phyloP scores from a whole-genome alignment of 2,113 vertebrate species.

The Capreolus pygargus region DNA sequence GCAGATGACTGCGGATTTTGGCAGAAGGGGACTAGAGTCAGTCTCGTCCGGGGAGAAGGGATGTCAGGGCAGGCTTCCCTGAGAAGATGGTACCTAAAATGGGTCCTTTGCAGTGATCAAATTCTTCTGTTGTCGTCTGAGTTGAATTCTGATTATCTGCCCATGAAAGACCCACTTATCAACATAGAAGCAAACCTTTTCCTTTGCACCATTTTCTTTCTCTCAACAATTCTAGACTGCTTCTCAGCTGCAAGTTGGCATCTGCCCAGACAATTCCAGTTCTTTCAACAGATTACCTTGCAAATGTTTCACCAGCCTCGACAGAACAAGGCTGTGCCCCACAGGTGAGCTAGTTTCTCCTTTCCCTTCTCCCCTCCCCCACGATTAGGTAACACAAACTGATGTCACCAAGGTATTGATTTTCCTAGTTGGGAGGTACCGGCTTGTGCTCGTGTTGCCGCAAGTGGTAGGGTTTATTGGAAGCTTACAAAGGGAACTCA shows the following conservation, averaged over 20 bases:
- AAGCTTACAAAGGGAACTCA: background rate
- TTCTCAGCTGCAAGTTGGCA: background rate
- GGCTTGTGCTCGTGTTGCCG: background rate
- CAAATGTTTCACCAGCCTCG: background rate
- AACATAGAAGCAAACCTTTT: background rate
- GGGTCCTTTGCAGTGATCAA: background rate
- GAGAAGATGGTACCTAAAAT: background rate
- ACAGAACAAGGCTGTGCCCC: background rate
- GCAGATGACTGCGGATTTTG: rapidly evolving
- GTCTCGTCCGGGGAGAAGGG: rapidly evolving
- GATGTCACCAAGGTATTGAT: background rate
- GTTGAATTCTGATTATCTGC: background rate
- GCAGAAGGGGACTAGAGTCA: rapidly evolving
- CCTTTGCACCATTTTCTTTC: background rate
- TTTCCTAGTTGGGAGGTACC: background rate
- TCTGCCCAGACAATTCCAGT: background rate
- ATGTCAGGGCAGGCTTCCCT: background rate
- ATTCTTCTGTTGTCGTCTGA: background rate
- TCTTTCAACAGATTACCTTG: background rate
- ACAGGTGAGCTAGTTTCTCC: background rate
- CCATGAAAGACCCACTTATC: background rate
- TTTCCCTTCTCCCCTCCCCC: background rate
- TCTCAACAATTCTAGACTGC: background rate
- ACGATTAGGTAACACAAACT: rapidly evolving
- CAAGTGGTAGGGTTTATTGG: too few relatives aligned